Conservation (phyloP, 2,113 vertebrate genomes). For the Glareola pratincola region DNA sequence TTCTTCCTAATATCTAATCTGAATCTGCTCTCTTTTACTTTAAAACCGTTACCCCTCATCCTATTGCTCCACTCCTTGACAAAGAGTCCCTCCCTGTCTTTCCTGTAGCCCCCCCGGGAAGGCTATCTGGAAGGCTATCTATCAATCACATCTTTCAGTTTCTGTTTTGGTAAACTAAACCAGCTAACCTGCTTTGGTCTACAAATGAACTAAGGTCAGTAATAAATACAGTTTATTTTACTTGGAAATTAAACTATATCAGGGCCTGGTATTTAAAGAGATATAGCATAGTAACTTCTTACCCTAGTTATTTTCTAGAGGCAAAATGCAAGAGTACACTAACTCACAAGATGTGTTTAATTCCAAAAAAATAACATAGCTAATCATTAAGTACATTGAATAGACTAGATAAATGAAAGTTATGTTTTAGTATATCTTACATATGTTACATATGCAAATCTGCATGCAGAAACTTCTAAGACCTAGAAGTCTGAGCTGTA, state of each 20-base stretch:
- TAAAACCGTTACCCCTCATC: too few species aligned
- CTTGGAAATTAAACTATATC: not conserved
- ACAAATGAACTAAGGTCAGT: not conserved
- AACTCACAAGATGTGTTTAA: not conserved
- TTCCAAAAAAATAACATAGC: not conserved
- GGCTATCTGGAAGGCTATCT: not conserved
- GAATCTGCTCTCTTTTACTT: too few species aligned
- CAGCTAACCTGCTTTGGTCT: not conserved
- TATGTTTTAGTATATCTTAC: not conserved
- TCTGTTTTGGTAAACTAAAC: not conserved
- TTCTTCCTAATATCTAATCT: too few species aligned
- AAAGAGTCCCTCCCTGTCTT: too few species aligned
- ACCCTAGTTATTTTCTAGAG: not conserved
- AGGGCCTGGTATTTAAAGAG: not conserved
- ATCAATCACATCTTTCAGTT: not conserved
- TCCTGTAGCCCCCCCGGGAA: too few species aligned
- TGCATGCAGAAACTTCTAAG: not conserved
- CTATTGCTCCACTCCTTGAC: too few species aligned
- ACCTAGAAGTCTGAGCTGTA: not conserved
- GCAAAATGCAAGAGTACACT: not conserved
- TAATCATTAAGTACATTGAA: not conserved
- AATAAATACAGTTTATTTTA: not conserved
- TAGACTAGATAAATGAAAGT: not conserved
- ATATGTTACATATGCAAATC: not conserved
- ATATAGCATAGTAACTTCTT: not conserved